Conservation (phyloP, 2,797 vertebrate species). For the Podarcis lilfordi region DNA sequence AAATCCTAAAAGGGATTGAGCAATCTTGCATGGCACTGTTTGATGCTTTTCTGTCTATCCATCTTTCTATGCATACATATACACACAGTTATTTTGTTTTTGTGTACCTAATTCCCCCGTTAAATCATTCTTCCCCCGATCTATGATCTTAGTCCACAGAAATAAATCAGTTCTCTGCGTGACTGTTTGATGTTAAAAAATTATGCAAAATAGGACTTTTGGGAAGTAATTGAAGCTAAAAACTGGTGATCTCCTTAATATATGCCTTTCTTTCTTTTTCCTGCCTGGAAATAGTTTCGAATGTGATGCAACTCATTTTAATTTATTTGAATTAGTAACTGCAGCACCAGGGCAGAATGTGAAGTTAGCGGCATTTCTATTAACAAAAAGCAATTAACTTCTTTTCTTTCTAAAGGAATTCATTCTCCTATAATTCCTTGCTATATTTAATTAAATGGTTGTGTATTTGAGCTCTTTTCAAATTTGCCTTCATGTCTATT, state of each 20-base stretch:
- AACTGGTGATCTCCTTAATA: conserved; percentile 54
- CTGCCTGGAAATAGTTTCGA: conserved; percentile 37
- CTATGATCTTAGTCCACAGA: conserved; percentile 51
- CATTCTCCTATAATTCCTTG: conserved; percentile 47
- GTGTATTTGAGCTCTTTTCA: conserved; percentile 5
- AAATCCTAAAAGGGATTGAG: too few species aligned
- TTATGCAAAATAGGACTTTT: conserved; percentile 35
- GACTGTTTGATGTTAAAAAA: conserved; percentile 54
- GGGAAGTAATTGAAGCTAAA: conserved; percentile 36
- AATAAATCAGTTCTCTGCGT: conserved; percentile 54
- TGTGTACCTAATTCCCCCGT: conserved; percentile 34
- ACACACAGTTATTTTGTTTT: conserved; percentile 47
- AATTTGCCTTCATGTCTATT: conserved; percentile 42
- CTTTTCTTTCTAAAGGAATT: conserved; percentile 47
- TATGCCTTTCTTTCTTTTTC: conserved; percentile 46
- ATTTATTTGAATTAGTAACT: conserved; percentile 54
- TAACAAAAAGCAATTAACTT: conserved; percentile 41
- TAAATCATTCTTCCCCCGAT: conserved; percentile 36
- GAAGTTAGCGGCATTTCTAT: conserved; percentile 53
- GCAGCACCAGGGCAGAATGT: conserved; percentile 16
- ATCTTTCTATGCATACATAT: too few species aligned
- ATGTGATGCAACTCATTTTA: conserved; percentile 46
- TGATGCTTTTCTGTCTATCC: too few species aligned
- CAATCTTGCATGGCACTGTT: too few species aligned
- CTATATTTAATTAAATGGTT: conserved; percentile 58